Percentiles rank a stretch among this genome's conserved stretches.
Conservation (phyloP, 2,113 vertebrate genomes). For the Chauna torquata region DNA sequence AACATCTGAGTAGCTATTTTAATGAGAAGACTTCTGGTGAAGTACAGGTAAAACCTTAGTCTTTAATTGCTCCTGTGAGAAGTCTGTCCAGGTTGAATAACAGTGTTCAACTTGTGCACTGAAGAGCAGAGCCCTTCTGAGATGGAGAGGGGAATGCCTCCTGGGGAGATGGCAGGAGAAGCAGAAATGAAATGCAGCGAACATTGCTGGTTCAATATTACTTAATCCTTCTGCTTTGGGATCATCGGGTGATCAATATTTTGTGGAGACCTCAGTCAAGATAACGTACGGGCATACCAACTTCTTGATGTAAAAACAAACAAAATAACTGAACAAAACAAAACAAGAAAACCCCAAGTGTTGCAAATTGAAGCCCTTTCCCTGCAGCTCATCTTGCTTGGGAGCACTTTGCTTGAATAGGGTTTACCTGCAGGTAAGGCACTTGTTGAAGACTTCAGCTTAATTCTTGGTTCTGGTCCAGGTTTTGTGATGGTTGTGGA, state of each 20-base stretch:
- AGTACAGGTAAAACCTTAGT: conserved; percentile 52
- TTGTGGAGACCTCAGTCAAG: not conserved
- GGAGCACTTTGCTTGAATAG: not conserved
- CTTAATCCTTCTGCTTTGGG: not conserved
- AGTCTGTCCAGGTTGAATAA: conserved; percentile 60
- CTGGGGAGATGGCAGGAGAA: not conserved
- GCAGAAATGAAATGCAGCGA: not conserved
- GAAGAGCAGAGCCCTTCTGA: not conserved
- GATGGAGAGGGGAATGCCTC: not conserved
- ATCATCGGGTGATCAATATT: not conserved
- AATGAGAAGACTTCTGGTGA: conserved; percentile 64
- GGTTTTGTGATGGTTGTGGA: not conserved
- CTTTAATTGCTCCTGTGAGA: conserved; percentile 64
- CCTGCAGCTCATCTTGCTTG: not conserved
- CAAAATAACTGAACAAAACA: not conserved
- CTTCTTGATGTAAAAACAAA: not conserved
- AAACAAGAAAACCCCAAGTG: accelerated
- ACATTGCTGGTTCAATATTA: not conserved
- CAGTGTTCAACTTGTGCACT: conserved; percentile 2
- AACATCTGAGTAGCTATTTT: conserved; percentile 63
- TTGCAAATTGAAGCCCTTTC: not conserved
- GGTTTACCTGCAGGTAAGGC: not conserved
- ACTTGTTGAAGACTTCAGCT: not conserved
- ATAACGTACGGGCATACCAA: not conserved
- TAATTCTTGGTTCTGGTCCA: not conserved